Evolutionary conservation across 2,888 invertebrate genomes (phyloP).

Genomic region (Papilio elwesi): DNA sequence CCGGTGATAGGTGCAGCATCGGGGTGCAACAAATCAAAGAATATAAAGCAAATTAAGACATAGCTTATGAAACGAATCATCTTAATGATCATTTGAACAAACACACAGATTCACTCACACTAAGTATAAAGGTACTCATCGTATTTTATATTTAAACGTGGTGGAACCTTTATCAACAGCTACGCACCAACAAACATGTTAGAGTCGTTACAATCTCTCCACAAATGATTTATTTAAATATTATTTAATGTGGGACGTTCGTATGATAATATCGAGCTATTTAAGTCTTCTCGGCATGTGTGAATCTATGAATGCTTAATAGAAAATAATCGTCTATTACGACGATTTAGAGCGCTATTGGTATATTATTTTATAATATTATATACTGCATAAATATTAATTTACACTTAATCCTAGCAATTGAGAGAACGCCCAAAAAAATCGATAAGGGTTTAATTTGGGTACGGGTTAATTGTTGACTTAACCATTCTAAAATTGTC

Average conservation of each 20-base stretch:
- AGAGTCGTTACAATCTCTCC: conserved; percentile 30
- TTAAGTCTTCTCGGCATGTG: conserved; percentile 13
- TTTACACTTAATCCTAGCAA: too few species aligned
- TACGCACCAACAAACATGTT: conserved; percentile 42
- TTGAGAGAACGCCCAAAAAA: too few species aligned
- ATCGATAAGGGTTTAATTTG: too few species aligned
- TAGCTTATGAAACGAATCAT: conserved; percentile 70
- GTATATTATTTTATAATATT: too few species aligned
- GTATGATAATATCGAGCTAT: conserved; percentile 8
- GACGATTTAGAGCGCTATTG: too few species aligned
- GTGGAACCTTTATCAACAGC: conserved; percentile 41
- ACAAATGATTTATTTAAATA: conserved; percentile 30
- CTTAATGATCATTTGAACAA: conserved; percentile 56
- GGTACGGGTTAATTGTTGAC: too few species aligned
- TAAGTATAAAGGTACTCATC: conserved; percentile 13
- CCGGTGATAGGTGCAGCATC: conserved; percentile 56
- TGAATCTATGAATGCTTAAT: background rate
- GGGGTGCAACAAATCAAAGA: conserved; percentile 59
- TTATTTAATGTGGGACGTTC: conserved; percentile 11
- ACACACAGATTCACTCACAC: conserved; percentile 49
- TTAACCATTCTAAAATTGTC: too few species aligned
- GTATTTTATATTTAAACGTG: conserved; percentile 19
- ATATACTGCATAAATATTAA: background rate
- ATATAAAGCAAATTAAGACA: conserved; percentile 45
- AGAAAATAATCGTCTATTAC: conserved; percentile 2